phyloP scores from a whole-genome alignment of 1,140 invertebrate species.

The Maniola jurtina region DNA sequence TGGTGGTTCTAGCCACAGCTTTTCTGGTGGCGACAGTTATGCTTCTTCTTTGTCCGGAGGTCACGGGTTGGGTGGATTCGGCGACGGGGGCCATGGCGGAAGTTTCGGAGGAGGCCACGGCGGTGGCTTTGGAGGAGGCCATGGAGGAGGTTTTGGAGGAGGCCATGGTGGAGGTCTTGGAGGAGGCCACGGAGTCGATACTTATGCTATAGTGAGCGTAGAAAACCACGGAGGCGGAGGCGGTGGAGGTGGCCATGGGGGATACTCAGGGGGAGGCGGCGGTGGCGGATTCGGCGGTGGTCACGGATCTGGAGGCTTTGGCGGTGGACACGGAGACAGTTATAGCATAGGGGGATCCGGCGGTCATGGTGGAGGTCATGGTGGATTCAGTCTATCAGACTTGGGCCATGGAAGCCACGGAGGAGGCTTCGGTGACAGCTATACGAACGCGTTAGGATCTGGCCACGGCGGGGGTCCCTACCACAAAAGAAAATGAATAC shows the following conservation, averaged over 20 bases:
- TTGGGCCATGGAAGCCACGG: constrained; percentile 32
- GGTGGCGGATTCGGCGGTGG: constrained; percentile 28
- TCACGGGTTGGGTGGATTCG: constrained; percentile 34
- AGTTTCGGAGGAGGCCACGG: constrained; percentile 28
- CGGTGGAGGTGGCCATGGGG: constrained; percentile 20
- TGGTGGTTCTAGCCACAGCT: constrained; percentile 8
- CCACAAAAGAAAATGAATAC: constrained; percentile 56
- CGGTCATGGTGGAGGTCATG: constrained; percentile 19
- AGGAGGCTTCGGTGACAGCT: constrained; percentile 55
- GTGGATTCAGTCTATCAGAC: constrained; percentile 11
- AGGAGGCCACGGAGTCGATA: constrained; percentile 18
- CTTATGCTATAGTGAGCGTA: constrained; percentile 9
- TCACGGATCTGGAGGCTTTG: constrained; percentile 20
- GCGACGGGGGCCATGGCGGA: constrained; percentile 34
- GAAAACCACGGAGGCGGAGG: constrained; percentile 16
- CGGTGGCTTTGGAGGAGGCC: constrained; percentile 20
- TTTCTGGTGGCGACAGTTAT: constrained; percentile 39
- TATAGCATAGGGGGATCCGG: constrained; percentile 24
- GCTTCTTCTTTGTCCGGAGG: constrained; percentile 19
- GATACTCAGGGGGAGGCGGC: constrained; percentile 3
- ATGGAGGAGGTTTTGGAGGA: constrained; percentile 16
- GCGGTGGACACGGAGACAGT: constrained; percentile 26
- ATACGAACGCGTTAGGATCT: constrained; percentile 56
- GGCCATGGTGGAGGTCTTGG: constrained; percentile 18
- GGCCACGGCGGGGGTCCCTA: constrained; percentile 69